A percentile compares a stretch with the other conserved stretches of the same genome.
These are phyloP conservation scores for Drosophila villosipedis DNA, from an alignment of 2,888 invertebrate species.

Conservation along the genomic window DNA sequence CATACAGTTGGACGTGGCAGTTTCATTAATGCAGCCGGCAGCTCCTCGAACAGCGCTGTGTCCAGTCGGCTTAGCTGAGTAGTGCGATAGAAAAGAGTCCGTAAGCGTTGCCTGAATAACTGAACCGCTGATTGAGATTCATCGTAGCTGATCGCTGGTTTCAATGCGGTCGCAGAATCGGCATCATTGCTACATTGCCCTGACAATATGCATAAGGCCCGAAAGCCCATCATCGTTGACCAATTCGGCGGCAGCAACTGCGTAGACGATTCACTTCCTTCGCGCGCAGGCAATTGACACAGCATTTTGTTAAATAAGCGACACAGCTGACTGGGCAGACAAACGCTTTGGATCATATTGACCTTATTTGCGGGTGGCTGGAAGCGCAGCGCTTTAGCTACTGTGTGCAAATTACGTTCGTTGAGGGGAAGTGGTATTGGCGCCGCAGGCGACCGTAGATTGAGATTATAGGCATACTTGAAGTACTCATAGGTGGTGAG, in stretches of 20 bases:
- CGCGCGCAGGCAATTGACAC: constrained; percentile 7
- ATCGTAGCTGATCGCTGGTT: constrained; percentile 8
- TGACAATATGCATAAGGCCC: constrained; percentile 79
- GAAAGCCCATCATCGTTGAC: constrained; percentile 81
- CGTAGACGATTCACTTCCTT: neutral
- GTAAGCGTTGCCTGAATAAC: constrained; percentile 76
- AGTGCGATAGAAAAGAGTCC: constrained; percentile 76
- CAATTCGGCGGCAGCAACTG: constrained; percentile 78
- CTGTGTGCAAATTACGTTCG: constrained; percentile 24
- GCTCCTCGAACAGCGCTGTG: constrained; percentile 88
- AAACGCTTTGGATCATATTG: constrained; percentile 8
- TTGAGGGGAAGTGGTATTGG: constrained; percentile 34
- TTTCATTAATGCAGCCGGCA: constrained; percentile 85
- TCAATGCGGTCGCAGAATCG: neutral
- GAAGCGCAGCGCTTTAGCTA: constrained; percentile 51
- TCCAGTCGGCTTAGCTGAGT: constrained; percentile 78
- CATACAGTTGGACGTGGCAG: constrained; percentile 23
- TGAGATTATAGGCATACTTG: constrained; percentile 81
- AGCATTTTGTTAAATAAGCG: constrained; percentile 43
- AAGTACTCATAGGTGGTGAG: constrained; percentile 72
- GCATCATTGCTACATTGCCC: constrained; percentile 40
- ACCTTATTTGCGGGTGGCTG: constrained; percentile 3
- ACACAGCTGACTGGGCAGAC: constrained; percentile 31
- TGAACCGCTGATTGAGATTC: constrained; percentile 54
- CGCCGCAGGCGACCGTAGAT: constrained; percentile 32